These are phyloP conservation scores for Molanna angustata DNA, from an alignment of 2,888 invertebrate species.

Conservation along the genomic window DNA sequence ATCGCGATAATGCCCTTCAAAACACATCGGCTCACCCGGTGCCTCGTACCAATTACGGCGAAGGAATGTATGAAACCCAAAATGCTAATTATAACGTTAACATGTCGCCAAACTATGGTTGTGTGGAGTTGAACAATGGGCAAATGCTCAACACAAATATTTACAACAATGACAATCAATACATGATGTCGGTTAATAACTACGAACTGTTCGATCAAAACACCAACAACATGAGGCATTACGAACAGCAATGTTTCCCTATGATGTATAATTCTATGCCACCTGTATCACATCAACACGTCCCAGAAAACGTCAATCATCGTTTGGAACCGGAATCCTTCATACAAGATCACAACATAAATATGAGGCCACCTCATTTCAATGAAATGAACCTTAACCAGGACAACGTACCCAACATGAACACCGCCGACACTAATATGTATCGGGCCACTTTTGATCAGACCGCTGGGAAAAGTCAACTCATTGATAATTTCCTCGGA, in stretches of 20 bases:
- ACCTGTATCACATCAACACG: constrained; percentile 9
- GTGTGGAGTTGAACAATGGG: constrained; percentile 50
- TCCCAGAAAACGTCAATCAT: constrained; percentile 1
- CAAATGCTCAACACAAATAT: constrained; percentile 44
- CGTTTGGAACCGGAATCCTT: constrained; percentile 7
- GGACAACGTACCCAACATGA: not conserved
- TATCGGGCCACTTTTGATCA: constrained; percentile 12
- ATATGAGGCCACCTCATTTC: constrained; percentile 6
- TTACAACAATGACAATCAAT: constrained; percentile 47
- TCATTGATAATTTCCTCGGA: constrained; percentile 60
- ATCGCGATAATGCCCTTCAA: constrained; percentile 11
- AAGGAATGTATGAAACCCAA: constrained; percentile 14
- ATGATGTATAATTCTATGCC: constrained; percentile 21
- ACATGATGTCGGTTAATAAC: constrained; percentile 50
- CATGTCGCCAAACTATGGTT: constrained; percentile 35
- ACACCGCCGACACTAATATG: not conserved
- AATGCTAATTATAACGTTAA: constrained; percentile 14
- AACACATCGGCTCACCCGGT: not conserved
- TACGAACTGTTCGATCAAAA: constrained; percentile 47
- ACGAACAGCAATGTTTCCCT: constrained; percentile 12
- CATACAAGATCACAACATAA: constrained; percentile 2
- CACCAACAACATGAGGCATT: constrained; percentile 13
- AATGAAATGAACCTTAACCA: constrained; percentile 10
- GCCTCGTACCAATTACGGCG: constrained; percentile 8
- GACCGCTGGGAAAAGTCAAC: constrained; percentile 33